Base-by-base conservation (phyloP, 2,797 vertebrate species). In the Galagoides demidoff region DNA sequence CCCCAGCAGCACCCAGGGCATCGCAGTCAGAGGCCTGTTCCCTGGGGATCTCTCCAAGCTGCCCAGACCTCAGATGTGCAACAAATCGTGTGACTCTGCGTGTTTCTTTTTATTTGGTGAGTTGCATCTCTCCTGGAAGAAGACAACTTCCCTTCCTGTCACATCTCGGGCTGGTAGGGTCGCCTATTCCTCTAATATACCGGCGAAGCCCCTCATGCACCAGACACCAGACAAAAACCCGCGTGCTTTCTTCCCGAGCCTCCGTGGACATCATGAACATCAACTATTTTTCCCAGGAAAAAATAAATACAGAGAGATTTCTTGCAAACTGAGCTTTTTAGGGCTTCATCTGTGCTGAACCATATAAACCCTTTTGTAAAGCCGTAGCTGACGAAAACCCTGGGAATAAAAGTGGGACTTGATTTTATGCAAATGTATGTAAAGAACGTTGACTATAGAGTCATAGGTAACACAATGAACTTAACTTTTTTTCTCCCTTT, bases 381-480 rank as follows among this genome's bases (percentile, higher is more conserved):
- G 79, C 7, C 92, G 55, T 89, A 94, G 88, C 27, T 13, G 16
- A 52, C 2, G 66, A 74, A 89, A 49, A 95, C 95, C 90, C 31
- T 49, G 94, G 0, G 90, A 93, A 94, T 90, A 76, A 55, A 96
- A 94, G 73, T 0, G 1, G 39, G n/a, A 52, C 95, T 31, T 52
- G 82, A 95, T 96, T 97, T 96, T 43, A 74, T 83, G 95, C 97
- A 96, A 96, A 97, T 90, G 22, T 95, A 90, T 78, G 90, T 55
- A 0, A 27, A 90, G 96, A 85, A 95, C 55, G 77, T 43, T 43
- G 95, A 92, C 34, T 83, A 13, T 63, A 39, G 92, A 94, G 83
- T 96, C 95, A 89, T 55, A 92, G 82, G 93, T 92, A 95, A 71
- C 97, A 97, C 96, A 97, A 92, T 96, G 97, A 97, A 96, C 95